Evolutionary conservation across 2,797 vertebrate genomes (phyloP), one percentile per base, ranked within the genome.

Genomic region (Darevskia nairensis): DNA sequence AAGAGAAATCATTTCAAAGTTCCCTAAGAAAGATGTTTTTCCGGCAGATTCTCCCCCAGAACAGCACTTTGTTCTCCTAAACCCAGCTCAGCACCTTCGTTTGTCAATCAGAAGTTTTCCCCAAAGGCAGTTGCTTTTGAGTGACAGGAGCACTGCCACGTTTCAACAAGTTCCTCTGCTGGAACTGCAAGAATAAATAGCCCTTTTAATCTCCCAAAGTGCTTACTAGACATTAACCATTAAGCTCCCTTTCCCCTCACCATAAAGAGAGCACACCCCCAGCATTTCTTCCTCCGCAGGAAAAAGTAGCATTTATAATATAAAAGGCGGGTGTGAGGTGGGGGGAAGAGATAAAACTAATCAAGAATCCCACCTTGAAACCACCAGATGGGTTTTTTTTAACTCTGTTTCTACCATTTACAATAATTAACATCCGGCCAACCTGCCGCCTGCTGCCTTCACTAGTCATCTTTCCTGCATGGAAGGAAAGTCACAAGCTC

Each of bases 151-250:
- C 78, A 76, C 78, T 78, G 83, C 82, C 82, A 85, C 27, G 8
- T 90, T 88, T 88, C 71, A 78, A 72, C 89, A 85, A 72, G 66
- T 85, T 88, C 89, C 83, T 90, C 32, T 61, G 29, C 86, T 82
- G 50, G 80, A 64, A 76, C 78, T 81, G 71, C 78, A 90, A 86
- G 61, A 82, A 86, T 76, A 87, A 89, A 85, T 46, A 72, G 89
- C 72, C 64, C 39, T 78, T 85, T 88, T 86, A 90, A 90, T 90
- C 82, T 88, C 72, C 61, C 83, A 77, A 86, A 50, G 23, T 78
- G 78, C 83, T 88, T 82, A 72, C 41, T 82, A 35, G 46, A 82
- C 64, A 41, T 85, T 90, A 88, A 88, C 89, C 64, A 82, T 78
- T 78, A 64, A 59, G 32, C 66, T 72, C 44, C 80, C 75, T 13